Percentiles rank a stretch among this genome's conserved stretches.
Conservation (phyloP, 2,888 invertebrate species). For the Exocentrus adspersus region DNA sequence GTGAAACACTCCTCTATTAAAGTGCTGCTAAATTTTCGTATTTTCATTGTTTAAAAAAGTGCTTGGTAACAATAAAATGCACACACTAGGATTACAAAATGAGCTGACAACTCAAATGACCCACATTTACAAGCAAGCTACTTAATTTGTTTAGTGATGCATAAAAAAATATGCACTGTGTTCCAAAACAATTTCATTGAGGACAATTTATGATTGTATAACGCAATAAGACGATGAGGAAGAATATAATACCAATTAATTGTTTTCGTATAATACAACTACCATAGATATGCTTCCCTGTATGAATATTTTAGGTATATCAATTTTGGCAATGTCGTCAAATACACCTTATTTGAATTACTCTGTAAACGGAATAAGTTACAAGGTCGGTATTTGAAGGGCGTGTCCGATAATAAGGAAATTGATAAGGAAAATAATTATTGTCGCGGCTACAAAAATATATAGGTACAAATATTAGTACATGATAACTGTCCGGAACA, state of each 20-base stretch:
- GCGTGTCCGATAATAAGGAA: not conserved
- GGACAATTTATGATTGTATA: not conserved
- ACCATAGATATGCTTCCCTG: not conserved
- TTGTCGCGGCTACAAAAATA: not conserved
- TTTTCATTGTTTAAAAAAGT: not conserved
- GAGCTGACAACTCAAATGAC: conserved; percentile 18
- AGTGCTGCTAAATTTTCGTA: not conserved
- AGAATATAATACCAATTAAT: no score
- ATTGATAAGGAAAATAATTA: not conserved
- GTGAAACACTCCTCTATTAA: no score
- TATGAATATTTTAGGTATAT: no score
- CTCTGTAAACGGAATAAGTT: not conserved
- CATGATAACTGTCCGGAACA: no score
- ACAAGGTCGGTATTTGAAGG: not conserved
- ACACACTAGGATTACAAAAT: conserved; percentile 1
- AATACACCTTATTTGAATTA: not conserved
- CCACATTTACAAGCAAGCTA: conserved; percentile 7
- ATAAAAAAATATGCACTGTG: conserved; percentile 7
- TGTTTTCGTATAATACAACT: not conserved
- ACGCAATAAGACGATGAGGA: not conserved
- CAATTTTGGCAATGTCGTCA: not conserved
- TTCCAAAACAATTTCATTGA: conserved; percentile 6
- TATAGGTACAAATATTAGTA: no score
- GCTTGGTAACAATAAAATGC: not conserved
- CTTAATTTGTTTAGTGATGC: conserved; percentile 8